phyloP scores from a whole-genome alignment of 2,888 invertebrate species.

The Halictus quadricinctus region DNA sequence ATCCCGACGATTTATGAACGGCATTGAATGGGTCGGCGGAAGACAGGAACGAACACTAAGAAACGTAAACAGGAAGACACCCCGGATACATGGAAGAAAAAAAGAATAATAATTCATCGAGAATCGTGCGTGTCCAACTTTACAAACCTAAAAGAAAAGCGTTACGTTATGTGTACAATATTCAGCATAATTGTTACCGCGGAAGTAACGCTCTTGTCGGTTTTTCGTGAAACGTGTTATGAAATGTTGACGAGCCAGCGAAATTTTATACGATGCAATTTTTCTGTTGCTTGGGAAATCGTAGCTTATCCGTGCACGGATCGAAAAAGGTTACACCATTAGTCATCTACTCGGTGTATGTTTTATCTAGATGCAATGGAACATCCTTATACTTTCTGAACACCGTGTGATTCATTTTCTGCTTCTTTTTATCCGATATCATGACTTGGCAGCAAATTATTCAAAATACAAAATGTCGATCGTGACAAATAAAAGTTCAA shows the following conservation, averaged over 20 bases:
- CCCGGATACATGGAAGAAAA: neutral
- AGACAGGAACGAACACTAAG: neutral
- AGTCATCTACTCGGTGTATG: neutral
- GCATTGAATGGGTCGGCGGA: neutral
- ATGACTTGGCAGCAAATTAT: no score
- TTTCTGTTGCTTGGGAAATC: conserved; percentile 25
- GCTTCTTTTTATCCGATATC: no score
- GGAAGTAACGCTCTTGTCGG: conserved; percentile 20
- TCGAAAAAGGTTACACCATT: conserved; percentile 1
- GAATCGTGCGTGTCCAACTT: neutral
- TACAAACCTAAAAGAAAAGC: conserved; percentile 1
- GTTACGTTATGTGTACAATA: neutral
- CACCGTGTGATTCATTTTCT: no score
- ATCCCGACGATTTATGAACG: conserved; percentile 1
- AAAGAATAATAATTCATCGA: neutral
- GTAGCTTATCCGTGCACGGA: neutral
- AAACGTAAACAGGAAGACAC: neutral
- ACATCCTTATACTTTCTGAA: neutral
- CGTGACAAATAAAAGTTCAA: no score
- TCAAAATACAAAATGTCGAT: no score
- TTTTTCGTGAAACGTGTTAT: conserved; percentile 28
- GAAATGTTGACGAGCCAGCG: conserved; percentile 27
- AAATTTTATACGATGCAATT: conserved; percentile 32
- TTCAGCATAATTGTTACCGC: conserved; percentile 17
- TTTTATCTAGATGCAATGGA: neutral